A percentile compares a stretch with the other conserved stretches of the same genome.
Evolutionary conservation across 2,797 vertebrate species (phyloP).

Genomic region (Ptychobarbus kaznakovi): DNA sequence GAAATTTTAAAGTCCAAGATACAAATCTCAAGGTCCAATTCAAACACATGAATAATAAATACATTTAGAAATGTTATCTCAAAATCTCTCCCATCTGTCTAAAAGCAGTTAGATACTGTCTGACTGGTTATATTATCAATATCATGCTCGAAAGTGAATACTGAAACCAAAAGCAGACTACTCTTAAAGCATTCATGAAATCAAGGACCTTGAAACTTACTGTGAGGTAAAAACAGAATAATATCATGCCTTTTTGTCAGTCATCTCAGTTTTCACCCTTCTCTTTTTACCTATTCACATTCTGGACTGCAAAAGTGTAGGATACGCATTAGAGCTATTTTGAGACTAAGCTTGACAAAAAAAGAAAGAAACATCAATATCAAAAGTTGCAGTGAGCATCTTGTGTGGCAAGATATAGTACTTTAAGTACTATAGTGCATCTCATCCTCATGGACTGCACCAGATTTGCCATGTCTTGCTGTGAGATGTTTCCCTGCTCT

Average conservation of each 20-base stretch:
- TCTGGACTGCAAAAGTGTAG: not conserved
- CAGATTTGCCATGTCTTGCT: not conserved
- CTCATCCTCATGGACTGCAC: not conserved
- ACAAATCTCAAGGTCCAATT: not conserved
- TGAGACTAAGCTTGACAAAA: not conserved
- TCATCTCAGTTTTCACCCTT: not conserved
- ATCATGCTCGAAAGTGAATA: slow-evolving; percentile 1
- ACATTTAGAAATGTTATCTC: not conserved
- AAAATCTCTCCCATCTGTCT: slow-evolving; percentile 6
- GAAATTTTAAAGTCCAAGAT: not conserved
- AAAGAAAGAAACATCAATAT: not conserved
- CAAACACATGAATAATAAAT: not conserved
- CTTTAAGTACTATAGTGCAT: not conserved
- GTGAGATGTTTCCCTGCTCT: not conserved
- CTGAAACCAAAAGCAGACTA: slow-evolving; percentile 19
- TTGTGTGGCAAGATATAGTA: not conserved
- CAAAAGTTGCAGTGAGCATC: not conserved
- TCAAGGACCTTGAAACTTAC: slow-evolving; percentile 17
- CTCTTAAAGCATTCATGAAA: slow-evolving; percentile 26
- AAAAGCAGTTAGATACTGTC: not conserved
- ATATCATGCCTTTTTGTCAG: not conserved
- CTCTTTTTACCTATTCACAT: not conserved
- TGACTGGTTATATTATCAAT: not conserved
- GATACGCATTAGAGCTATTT: not conserved
- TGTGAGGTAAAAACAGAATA: slow-evolving; percentile 10